Evolutionary conservation across 2,797 vertebrate species (phyloP), one percentile per base, ranked within the genome.

Genomic region (Sciurus vulgaris): DNA sequence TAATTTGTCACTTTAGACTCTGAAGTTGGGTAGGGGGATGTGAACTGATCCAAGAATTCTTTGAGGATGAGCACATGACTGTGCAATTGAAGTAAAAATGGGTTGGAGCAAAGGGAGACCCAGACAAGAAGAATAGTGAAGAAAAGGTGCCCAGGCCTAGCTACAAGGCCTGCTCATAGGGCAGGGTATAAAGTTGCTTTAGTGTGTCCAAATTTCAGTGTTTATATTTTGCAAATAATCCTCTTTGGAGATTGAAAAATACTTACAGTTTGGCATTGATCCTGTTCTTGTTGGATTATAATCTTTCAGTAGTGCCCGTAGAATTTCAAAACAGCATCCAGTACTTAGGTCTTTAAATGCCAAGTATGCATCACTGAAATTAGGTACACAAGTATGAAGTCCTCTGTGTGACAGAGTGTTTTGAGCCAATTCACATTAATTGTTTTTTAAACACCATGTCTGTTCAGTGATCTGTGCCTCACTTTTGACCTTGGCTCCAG

Each of bases 321-420:
- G 35, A 44, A 89, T 86, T 96, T 93, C 74, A 81, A 91, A 96
- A 74, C 7, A 56, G 24, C 61, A 79, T 79, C 35, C 30, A 65
- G 30, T 91, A 82, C 38, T 76, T 93, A 35, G 17, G 11, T 91
- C 96, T 93, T 95, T 86, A 77, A 95, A 74, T 87, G 47, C 86
- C 38, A 93, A 89, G 74, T 59, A 81, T 44, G n/a, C 92, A 76
- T 93, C 91, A n/a, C 82, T 14, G 35, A 73, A 86, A 17, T 77
- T 97, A 87, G 10, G 26, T 65, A 73, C 61, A 47, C 26, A 47
- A 67, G 7, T 87, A 70, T 94, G n/a, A 76, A 79, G n/a, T 96
- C 56, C 28, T 89, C 63, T 92, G 11, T 78, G 14, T 78, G 70
- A 93, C 9, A 3, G 79, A 74, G 7, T 56, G 6, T 81, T 91